Conservation (phyloP, 1,140 invertebrate species). For the Drosophila repletoides region DNA sequence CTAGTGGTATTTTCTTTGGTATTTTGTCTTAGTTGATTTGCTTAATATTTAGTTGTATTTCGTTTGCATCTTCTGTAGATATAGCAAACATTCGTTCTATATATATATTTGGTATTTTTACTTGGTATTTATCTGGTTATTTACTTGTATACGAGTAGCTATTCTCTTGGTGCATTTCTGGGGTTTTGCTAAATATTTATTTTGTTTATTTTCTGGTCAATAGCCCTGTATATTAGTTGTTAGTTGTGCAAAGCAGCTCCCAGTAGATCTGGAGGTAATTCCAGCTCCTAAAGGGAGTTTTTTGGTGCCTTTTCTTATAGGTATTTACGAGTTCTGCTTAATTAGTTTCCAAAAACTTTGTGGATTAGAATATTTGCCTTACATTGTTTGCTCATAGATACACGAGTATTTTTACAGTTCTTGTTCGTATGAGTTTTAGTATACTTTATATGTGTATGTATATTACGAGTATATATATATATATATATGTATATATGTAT, state of each 20-base stretch:
- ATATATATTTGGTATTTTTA: slow-evolving; percentile 12
- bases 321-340: slow-evolving; percentile 48
- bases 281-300: slow-evolving; percentile 15
- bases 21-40: slow-evolving; percentile 1
- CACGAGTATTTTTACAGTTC: slow-evolving; percentile 12
- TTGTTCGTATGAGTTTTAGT: slow-evolving; percentile 10
- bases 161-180: slow-evolving; percentile 56
- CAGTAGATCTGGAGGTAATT: neutral
- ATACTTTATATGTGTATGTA: neutral
- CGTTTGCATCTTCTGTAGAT: neutral
- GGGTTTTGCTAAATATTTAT: slow-evolving; percentile 55
- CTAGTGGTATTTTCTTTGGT: slow-evolving; percentile 17
- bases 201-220: slow-evolving; percentile 53
- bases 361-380: slow-evolving; percentile 72
- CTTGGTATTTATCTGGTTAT: slow-evolving; percentile 27
- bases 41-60: neutral
- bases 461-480: neutral
- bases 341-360: slow-evolving; percentile 54
- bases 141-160: neutral
- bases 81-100: neutral
- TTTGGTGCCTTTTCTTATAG: slow-evolving; percentile 62
- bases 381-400: slow-evolving; percentile 46
- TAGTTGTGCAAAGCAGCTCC: slow-evolving; percentile 34
- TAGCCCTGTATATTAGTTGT: slow-evolving; percentile 65
- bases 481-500: slow-evolving; percentile 13